phyloP scores from a whole-genome alignment of 2,113 vertebrate genomes.

The Chaetodon auriga region DNA sequence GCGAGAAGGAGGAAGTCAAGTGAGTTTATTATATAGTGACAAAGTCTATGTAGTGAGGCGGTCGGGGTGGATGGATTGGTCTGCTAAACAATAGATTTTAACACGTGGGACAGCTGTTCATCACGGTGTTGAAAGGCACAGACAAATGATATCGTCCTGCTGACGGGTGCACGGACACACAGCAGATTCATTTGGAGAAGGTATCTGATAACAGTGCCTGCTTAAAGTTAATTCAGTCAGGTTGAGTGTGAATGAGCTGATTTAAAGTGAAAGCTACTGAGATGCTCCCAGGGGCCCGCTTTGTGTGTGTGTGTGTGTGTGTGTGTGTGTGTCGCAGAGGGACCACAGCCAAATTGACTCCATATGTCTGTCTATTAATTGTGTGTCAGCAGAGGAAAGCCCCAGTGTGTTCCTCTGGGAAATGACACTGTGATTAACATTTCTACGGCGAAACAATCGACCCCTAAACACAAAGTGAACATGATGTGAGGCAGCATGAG shows the following conservation, averaged over 20 bases:
- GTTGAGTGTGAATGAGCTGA: conserved; percentile 55
- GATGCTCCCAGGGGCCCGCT: conserved; percentile 38
- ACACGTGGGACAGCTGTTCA: not conserved
- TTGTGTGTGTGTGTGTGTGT: conserved; percentile 17
- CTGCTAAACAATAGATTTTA: not conserved
- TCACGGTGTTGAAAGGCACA: not conserved
- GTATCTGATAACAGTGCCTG: not conserved
- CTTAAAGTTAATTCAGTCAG: conserved; percentile 49
- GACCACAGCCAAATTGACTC: conserved; percentile 91
- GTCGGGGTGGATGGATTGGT: not conserved
- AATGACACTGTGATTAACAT: conserved; percentile 94
- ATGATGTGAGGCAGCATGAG: conserved; percentile 35
- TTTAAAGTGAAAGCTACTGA: conserved; percentile 65
- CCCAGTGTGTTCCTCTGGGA: conserved; percentile 79
- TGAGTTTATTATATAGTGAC: not conserved
- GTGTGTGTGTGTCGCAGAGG: conserved; percentile 43
- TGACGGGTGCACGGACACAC: not conserved
- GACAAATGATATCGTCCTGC: not conserved
- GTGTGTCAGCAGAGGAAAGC: conserved; percentile 91
- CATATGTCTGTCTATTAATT: conserved; percentile 99
- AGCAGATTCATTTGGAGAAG: not conserved
- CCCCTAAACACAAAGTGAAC: conserved; percentile 51
- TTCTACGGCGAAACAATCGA: conserved; percentile 53
- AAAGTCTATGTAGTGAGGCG: no score
- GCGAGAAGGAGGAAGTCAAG: not conserved